Evolutionary conservation across 1,140 invertebrate genomes (phyloP).

Genomic region (Diorhabda sublineata): DNA sequence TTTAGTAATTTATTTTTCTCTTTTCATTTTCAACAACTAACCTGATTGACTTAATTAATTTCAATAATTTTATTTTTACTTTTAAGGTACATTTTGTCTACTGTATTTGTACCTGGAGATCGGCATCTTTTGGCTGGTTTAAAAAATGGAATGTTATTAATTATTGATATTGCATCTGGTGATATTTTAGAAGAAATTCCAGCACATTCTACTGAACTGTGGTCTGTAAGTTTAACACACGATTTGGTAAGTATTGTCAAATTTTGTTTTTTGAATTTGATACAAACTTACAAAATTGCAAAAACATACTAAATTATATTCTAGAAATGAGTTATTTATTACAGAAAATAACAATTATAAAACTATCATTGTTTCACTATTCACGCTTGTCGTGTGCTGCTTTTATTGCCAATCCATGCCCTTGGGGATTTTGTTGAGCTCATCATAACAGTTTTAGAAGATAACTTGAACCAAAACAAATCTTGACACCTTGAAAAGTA

Average conservation of each 20-base stretch:
- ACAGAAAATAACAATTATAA: slow-evolving; percentile 6
- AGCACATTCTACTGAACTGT: slow-evolving; percentile 77
- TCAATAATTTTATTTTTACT: slow-evolving; percentile 14
- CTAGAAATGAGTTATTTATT: not conserved
- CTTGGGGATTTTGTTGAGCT: no score
- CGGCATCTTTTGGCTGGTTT: slow-evolving; percentile 84
- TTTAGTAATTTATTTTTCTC: no score
- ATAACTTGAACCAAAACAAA: no score
- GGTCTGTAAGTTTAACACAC: slow-evolving; percentile 70
- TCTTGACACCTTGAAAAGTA: no score
- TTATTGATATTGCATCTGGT: slow-evolving; percentile 82
- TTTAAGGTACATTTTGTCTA: slow-evolving; percentile 63
- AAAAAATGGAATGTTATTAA: slow-evolving; percentile 79
- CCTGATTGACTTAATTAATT: no score
- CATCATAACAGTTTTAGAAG: no score
- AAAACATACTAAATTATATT: not conserved
- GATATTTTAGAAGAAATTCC: slow-evolving; percentile 70
- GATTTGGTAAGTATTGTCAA: slow-evolving; percentile 57
- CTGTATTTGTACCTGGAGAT: slow-evolving; percentile 89
- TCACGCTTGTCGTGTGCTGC: no score
- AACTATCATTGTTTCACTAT: slow-evolving; percentile 25
- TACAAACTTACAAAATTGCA: no score
- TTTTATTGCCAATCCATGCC: no score
- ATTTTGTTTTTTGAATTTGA: not conserved
- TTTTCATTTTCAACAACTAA: no score